Evolutionary conservation across 30 jellyfish, hydroid and myxozoan species (phyloP).

Genomic region (Nemopilema nomurai): DNA sequence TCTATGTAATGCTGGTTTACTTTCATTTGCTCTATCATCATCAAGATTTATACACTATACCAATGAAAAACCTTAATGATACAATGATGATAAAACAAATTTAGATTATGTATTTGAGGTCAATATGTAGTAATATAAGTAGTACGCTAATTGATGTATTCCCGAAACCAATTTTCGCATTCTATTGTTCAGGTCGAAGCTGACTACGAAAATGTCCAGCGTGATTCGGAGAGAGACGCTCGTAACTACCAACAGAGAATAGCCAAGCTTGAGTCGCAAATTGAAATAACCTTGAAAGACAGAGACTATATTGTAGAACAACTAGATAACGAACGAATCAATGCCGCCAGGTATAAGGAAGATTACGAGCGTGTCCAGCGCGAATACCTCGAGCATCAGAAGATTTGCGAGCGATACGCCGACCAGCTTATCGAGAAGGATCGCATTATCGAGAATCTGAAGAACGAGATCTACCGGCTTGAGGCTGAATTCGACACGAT

Average conservation of each 20-base stretch:
- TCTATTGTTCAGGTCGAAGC: slow-evolving; percentile 67
- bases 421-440: slow-evolving; percentile 92
- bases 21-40: no score
- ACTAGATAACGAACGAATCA: slow-evolving; percentile 90
- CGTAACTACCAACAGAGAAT: slow-evolving; percentile 71
- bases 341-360: slow-evolving; percentile 85
- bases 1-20: no score
- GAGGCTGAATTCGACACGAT: slow-evolving; percentile 87
- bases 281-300: slow-evolving; percentile 85
- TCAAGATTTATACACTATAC: no score
- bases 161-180: no score
- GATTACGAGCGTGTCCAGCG: slow-evolving; percentile 97
- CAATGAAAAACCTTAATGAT: no score
- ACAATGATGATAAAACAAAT: no score
- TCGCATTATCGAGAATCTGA: slow-evolving; percentile 84
- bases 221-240: slow-evolving; percentile 91
- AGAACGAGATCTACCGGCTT: slow-evolving; percentile 79
- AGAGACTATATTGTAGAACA: slow-evolving; percentile 93
- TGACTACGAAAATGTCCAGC: slow-evolving; percentile 78
- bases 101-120: no score
- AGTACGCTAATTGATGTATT: no score
- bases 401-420: slow-evolving; percentile 96
- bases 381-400: slow-evolving; percentile 96
- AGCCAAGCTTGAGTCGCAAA: slow-evolving; percentile 81
- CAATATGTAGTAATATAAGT: no score